These are phyloP conservation scores for Dynastes tityus DNA, from an alignment of 2,888 invertebrate species.

Conservation along the genomic window DNA sequence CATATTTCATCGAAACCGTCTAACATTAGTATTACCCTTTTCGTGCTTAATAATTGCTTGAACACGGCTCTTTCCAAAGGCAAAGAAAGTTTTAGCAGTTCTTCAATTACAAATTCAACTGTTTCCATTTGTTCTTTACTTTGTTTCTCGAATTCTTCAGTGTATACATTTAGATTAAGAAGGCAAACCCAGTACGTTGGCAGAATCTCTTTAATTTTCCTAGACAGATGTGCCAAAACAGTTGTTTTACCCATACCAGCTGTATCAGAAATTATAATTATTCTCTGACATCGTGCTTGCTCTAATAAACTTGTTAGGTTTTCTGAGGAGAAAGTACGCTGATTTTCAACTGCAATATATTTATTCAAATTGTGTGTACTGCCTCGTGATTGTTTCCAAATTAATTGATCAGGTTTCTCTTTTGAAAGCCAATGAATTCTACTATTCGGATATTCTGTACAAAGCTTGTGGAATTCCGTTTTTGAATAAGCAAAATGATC, in stretches of 20 bases:
- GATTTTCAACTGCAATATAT: neutral
- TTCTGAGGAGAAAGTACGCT: neutral
- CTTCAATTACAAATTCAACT: neutral
- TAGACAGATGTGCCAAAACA: conserved; percentile 4
- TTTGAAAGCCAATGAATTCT: neutral
- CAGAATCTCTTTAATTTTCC: neutral
- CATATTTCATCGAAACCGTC: conserved; percentile 20
- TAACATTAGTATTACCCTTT: conserved; percentile 11
- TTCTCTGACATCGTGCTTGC: neutral
- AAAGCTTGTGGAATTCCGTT: neutral
- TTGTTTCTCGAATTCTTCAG: neutral
- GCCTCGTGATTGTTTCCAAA: neutral
- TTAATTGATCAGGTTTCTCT: neutral
- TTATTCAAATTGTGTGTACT: neutral
- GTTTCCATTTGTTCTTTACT: neutral
- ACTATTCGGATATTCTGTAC: neutral
- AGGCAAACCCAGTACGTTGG: neutral
- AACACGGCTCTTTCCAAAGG: neutral
- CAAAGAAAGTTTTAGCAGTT: neutral
- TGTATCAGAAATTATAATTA: neutral
- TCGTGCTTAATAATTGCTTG: neutral
- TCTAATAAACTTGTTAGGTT: neutral
- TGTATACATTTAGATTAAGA: neutral
- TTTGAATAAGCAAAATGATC: neutral
- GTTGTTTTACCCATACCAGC: conserved; percentile 19